Percentiles rank a stretch among this genome's conserved stretches.
Conservation (phyloP, 2,113 vertebrate species). For the Ursus arctos region DNA sequence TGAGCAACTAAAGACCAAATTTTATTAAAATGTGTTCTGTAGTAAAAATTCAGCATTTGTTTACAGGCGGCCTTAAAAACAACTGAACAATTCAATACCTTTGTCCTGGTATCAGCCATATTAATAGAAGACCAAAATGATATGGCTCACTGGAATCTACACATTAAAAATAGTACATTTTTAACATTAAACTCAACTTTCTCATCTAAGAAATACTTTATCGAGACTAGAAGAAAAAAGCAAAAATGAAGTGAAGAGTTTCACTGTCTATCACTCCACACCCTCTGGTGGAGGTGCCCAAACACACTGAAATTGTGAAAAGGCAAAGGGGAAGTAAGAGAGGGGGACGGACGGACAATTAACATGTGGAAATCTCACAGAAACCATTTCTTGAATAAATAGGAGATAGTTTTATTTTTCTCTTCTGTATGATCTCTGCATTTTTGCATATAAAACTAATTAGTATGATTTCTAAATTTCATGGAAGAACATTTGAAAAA, state of each 20-base stretch:
- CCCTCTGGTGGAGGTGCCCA: constrained; percentile 68
- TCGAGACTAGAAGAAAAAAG: constrained; percentile 44
- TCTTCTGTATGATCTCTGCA: neutral
- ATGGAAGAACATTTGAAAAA: constrained; percentile 28
- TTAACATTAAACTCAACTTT: constrained; percentile 33
- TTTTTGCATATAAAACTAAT: neutral
- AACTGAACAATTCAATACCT: constrained; percentile 53
- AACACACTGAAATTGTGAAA: constrained; percentile 43
- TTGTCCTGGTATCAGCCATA: neutral
- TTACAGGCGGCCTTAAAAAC: constrained; percentile 52
- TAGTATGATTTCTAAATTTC: constrained; percentile 23
- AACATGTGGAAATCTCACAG: neutral
- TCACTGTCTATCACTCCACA: constrained; percentile 53
- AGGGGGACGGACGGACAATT: neutral
- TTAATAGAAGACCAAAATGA: constrained; percentile 25
- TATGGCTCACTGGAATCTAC: neutral
- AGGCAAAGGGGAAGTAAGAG: neutral
- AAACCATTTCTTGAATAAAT: constrained; percentile 14
- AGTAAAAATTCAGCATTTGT: constrained; percentile 48
- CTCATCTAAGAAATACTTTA: constrained; percentile 57
- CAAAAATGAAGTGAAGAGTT: constrained; percentile 28
- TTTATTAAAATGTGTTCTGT: neutral
- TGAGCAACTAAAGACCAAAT: constrained; percentile 40
- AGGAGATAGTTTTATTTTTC: neutral
- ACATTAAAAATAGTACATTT: constrained; percentile 8